These are phyloP conservation scores for Cryptocephalus moraei DNA, from an alignment of 2,888 invertebrate species.

Conservation along the genomic window DNA sequence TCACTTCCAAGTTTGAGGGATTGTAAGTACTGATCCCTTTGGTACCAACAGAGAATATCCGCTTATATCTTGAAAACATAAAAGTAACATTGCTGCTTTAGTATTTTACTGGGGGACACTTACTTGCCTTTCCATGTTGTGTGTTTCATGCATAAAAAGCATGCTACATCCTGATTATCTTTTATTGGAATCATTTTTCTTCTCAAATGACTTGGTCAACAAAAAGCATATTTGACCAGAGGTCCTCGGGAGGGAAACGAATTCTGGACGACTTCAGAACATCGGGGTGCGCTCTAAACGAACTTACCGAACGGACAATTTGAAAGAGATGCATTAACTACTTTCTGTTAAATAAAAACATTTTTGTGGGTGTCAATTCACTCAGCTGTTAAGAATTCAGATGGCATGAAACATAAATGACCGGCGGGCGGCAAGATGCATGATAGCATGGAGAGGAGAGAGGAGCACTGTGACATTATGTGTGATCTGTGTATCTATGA, in stretches of 20 bases:
- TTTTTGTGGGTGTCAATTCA: neutral
- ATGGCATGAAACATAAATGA: no score
- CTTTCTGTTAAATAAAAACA: neutral
- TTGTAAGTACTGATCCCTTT: conserved; percentile 96
- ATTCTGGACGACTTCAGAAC: no score
- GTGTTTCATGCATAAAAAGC: conserved; percentile 95
- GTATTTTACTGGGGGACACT: conserved; percentile 30
- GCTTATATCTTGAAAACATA: conserved; percentile 63
- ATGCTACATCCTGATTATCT: conserved; percentile 93
- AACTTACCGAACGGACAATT: no score
- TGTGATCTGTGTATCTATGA: no score
- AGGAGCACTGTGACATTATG: no score
- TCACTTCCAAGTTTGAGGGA: conserved; percentile 78
- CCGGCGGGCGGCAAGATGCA: no score
- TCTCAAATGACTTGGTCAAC: neutral
- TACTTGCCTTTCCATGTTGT: conserved; percentile 98
- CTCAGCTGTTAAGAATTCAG: no score
- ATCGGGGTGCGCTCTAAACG: no score
- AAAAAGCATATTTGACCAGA: no score
- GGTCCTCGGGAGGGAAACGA: no score
- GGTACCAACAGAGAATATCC: conserved; percentile 93
- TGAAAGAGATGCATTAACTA: no score
- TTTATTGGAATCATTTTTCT: conserved; percentile 64
- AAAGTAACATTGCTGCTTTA: neutral
- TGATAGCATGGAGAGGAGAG: no score